Percentiles rank a stretch among this genome's conserved stretches.
Evolutionary conservation across 2,797 vertebrate genomes (phyloP).

Genomic region (Jordanella pulchra): DNA sequence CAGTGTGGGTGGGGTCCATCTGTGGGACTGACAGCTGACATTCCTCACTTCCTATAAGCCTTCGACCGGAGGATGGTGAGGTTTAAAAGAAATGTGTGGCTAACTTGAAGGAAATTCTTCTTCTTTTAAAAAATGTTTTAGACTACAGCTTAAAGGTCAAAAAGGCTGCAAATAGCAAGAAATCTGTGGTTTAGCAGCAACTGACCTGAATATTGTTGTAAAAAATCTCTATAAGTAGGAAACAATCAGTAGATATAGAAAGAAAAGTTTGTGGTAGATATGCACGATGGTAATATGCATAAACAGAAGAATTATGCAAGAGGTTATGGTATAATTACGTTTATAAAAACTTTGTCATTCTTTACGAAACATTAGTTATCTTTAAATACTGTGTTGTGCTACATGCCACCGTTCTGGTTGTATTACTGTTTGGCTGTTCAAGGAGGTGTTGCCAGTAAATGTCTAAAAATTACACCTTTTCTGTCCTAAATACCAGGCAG

Average conservation of each 20-base stretch:
- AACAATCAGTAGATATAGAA: slow-evolving; percentile 27
- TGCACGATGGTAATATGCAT: background rate
- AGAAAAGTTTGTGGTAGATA: background rate
- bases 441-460: background rate
- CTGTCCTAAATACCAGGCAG: background rate
- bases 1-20: slow-evolving; percentile 67
- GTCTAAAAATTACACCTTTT: slow-evolving; percentile 2
- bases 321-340: slow-evolving; percentile 6
- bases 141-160: slow-evolving; percentile 26
- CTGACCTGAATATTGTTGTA: slow-evolving; percentile 21
- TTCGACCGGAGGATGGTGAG: slow-evolving; percentile 31
- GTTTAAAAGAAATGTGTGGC: slow-evolving; percentile 61
- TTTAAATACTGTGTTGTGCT: background rate
- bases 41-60: slow-evolving; percentile 65
- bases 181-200: slow-evolving; percentile 27
- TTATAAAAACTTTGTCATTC: background rate
- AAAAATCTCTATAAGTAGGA: slow-evolving; percentile 15
- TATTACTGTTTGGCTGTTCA: background rate
- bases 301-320: slow-evolving; percentile 10
- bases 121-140: slow-evolving; percentile 23
- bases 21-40: slow-evolving; percentile 74
- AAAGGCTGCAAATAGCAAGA: slow-evolving; percentile 23
- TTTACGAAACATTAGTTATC: background rate
- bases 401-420: background rate
- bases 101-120: slow-evolving; percentile 30